Base-by-base conservation (phyloP, 2,888 invertebrate genomes). In the Drosophila cracens region DNA sequence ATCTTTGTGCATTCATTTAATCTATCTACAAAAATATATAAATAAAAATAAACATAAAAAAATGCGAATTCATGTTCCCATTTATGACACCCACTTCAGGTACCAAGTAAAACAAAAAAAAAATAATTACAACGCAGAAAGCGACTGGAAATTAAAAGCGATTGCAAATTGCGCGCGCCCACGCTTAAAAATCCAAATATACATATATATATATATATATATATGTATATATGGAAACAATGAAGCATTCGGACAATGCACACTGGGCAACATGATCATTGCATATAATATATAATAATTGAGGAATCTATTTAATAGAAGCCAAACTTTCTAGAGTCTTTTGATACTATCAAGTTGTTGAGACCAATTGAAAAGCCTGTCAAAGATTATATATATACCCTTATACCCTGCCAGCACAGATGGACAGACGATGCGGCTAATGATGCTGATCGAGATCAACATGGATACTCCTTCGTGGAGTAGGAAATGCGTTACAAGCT, bases 101-200 rank as follows among this genome's bases (percentile, higher is more conserved):
- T 27, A 52, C 46, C 16, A 52, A 21, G 8, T 25, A 21, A 21
- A 36, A 18, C 10, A 31, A 31, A 46, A 11, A 33, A 51, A 34
- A 13, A 4, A 8, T 8, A 7, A 16, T 46, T 16, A 25, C 16
- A 46, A 16, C 18, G 18, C 34, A 21, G 40, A 53, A 25, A 59
- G 48, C 40, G 33, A 54, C 72, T 58, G 43, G 11, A 36, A 54
- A 43, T 68, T 51, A 13, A 56, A 54, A 68, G 25, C 25, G 25
- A 31, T 48, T 33, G 33, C 43, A 31, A 71, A 59, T 65, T 70
- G 46, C 49, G 60, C 43, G 62, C 61, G 51, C 77, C 76, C 53
- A 76, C 77, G 43, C 60, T 11, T 4, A 27, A 46, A 46, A 43
- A 51, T 36, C 2, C 4, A 46, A 25, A 25, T 11, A 21, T 4